These are phyloP conservation scores for Triplophysa bombifrons DNA, from an alignment of 2,797 vertebrate genomes.

Conservation along the genomic window DNA sequence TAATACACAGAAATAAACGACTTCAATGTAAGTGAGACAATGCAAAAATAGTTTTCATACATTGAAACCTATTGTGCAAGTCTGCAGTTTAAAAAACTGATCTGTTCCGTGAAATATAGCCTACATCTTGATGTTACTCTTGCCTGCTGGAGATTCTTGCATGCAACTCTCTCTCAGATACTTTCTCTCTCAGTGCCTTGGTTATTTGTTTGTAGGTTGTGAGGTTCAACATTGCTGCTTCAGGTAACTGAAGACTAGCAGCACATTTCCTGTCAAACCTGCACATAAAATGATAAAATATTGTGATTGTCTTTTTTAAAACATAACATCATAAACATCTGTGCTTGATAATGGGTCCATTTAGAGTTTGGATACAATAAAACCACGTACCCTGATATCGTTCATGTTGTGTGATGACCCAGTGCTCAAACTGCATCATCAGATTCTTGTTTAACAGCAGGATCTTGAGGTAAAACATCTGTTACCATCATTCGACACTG, in stretches of 20 bases:
- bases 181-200: background rate
- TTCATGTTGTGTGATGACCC: background rate
- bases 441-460: constrained; percentile 2
- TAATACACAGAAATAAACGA: no score
- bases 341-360: background rate
- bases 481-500: constrained; percentile 5
- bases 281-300: constrained; percentile 13
- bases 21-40: background rate
- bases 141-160: background rate
- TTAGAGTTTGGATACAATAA: background rate
- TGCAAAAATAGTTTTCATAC: background rate
- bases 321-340: background rate
- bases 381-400: constrained; percentile 34
- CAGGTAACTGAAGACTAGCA: background rate
- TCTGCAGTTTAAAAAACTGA: background rate
- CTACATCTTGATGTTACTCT: background rate
- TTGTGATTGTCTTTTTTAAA: background rate
- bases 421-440: constrained; percentile 4
- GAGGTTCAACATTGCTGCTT: background rate
- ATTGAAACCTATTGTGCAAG: background rate
- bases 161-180: background rate
- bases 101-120: background rate
- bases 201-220: constrained; percentile 1
- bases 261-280: constrained; percentile 4
- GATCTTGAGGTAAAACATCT: constrained; percentile 36